Percentiles rank a stretch among this genome's conserved stretches.
Evolutionary conservation across 2,113 vertebrate genomes (phyloP).

Genomic region (Ascaphus truei): DNA sequence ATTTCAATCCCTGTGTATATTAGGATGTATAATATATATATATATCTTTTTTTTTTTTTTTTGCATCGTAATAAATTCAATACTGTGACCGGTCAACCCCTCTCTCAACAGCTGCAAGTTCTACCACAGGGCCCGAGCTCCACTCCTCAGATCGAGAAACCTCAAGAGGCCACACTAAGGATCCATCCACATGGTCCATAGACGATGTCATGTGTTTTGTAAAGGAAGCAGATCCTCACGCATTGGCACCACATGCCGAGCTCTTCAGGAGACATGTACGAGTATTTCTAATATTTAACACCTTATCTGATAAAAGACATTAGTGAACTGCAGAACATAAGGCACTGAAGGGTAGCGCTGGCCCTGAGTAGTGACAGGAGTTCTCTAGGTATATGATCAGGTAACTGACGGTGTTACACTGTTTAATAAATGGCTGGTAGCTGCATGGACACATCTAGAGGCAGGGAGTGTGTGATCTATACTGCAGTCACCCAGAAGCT

Average conservation of each 20-base stretch:
- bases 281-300: constrained; percentile 42
- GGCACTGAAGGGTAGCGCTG: neutral
- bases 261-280: constrained; percentile 91
- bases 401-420: too few relatives aligned
- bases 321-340: neutral
- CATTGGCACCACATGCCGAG: constrained; percentile 83
- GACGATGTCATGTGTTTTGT: constrained; percentile 94
- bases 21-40: too few relatives aligned
- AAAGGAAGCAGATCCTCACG: constrained; percentile 81
- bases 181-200: constrained; percentile 86
- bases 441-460: too few relatives aligned
- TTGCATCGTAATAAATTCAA: too few relatives aligned
- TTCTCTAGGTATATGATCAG: too few relatives aligned
- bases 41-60: too few relatives aligned
- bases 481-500: too few relatives aligned
- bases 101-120: constrained; percentile 73
- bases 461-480: too few relatives aligned
- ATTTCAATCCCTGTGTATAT: too few relatives aligned
- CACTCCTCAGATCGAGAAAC: constrained; percentile 67
- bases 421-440: neutral
- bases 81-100: too few relatives aligned
- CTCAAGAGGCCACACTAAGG: constrained; percentile 59
- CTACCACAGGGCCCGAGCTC: constrained; percentile 81
- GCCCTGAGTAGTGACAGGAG: too few relatives aligned
- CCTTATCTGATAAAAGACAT: constrained; percentile 6